These are phyloP conservation scores for Trachymyrmex septentrionalis DNA, from an alignment of 1,140 invertebrate genomes.

Conservation along the genomic window DNA sequence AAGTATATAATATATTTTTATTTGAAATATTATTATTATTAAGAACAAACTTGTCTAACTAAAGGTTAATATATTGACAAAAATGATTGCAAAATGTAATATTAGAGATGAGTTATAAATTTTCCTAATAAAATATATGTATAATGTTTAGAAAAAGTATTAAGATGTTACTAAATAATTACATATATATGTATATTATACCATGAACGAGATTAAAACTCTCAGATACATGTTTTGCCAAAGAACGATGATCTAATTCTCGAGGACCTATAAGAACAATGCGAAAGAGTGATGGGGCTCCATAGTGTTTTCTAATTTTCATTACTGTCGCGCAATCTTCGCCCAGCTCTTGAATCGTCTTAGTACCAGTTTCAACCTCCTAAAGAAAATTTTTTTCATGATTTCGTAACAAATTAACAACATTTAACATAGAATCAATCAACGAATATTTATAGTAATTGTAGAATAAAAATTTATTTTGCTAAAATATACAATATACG, in stretches of 20 bases:
- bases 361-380: slow-evolving; percentile 74
- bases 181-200: slow-evolving; percentile 55
- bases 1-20: slow-evolving; percentile 15
- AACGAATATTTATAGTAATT: slow-evolving; percentile 6
- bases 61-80: not conserved
- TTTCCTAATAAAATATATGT: not conserved
- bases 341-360: slow-evolving; percentile 75
- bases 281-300: slow-evolving; percentile 78
- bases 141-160: too few relatives aligned
- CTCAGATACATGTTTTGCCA: slow-evolving; percentile 77
- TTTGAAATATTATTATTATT: not conserved
- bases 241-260: slow-evolving; percentile 74
- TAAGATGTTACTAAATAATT: too few relatives aligned
- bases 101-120: not conserved
- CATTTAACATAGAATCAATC: not conserved
- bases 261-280: slow-evolving; percentile 79
- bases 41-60: not conserved
- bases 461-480: not conserved
- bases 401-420: not conserved
- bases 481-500: not conserved
- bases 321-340: slow-evolving; percentile 72
- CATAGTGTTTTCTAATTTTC: slow-evolving; percentile 71
- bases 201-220: slow-evolving; percentile 80
- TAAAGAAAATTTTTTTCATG: slow-evolving; percentile 58
- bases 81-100: slow-evolving; percentile 74